These are phyloP conservation scores for Catharus fuscescens DNA, from an alignment of 2,113 vertebrate genomes.

Conservation along the genomic window DNA sequence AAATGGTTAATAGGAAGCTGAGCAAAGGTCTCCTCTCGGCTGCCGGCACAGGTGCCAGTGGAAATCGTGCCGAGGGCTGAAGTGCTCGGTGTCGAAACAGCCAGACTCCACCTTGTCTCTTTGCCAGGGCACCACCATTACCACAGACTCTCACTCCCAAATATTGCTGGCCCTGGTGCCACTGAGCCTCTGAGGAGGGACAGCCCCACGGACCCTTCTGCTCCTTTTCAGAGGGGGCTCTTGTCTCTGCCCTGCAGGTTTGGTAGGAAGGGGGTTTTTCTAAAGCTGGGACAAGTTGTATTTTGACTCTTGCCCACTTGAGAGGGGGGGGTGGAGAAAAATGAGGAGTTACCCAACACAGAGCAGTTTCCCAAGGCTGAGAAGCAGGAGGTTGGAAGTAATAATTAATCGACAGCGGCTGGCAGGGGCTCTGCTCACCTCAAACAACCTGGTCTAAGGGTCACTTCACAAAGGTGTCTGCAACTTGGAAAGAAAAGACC, in stretches of 20 bases:
- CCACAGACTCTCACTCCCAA: constrained; percentile 12
- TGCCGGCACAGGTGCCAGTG: neutral
- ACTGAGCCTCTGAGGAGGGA: neutral
- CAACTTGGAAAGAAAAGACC: neutral
- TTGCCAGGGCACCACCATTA: constrained; percentile 34
- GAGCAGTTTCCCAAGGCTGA: constrained; percentile 20
- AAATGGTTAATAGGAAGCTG: constrained; percentile 46
- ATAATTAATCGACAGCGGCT: neutral
- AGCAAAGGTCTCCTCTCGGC: constrained; percentile 25
- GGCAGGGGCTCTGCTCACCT: neutral
- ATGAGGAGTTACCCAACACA: neutral
- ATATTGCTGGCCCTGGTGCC: neutral
- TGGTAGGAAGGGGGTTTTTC: accelerated
- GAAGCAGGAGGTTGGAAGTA: constrained; percentile 3
- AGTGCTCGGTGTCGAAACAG: constrained; percentile 5
- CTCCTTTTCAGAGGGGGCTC: neutral
- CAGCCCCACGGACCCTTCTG: neutral
- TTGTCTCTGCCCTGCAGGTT: neutral
- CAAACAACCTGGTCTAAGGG: neutral
- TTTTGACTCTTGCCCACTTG: neutral
- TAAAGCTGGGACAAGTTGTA: neutral
- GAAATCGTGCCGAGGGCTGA: constrained; percentile 27
- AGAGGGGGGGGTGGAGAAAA: neutral
- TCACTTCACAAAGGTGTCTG: neutral
- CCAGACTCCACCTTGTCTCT: neutral